Base-by-base conservation (phyloP, 2,113 vertebrate genomes). In the Stegostoma tigrinum region DNA sequence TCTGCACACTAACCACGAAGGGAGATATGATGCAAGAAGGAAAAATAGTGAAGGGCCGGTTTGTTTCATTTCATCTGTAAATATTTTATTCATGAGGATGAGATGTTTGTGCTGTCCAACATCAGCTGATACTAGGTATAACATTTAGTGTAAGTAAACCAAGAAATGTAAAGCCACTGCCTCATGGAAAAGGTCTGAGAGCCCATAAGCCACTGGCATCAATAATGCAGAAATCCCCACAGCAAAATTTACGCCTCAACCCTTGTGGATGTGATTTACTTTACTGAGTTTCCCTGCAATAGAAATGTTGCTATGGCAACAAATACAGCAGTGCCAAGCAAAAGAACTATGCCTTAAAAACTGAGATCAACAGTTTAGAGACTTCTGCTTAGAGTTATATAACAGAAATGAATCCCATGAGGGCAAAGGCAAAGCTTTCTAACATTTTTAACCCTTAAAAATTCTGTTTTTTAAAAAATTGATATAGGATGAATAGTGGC, bases 51-150 rank as follows among this genome's bases (percentile, higher is more conserved):
- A 70, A 95, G 94, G 42, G 52, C 94, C 75, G 94, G 42, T 72
- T 95, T 95, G 66, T 72, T 95, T 45, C 94, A 45, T 95, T 48
- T 72, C 70, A 72, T 72, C 68, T 72, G 5, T 34, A 95, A 72
- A 95, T 95, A 95, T 70, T 95, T 72, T 95, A 72, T 67, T 42
- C 12, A 72, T 95, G 94, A 93, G 89, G 89, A 95, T 95, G 34
- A 30, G 42, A 45, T 94, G 21, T 27, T 45, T 94, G 64, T 67
- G 64, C n/a, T 68, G n/a, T 67, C 91, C 64, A 95, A 72, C 45
- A 45, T 72, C 94, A 95, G 94, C 94, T 72, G 94, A 95, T 95
- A 95, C 68, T 95, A 67, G 94, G 94, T 72, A 68, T 70, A 95
- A 70, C 94, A 48, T 48, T 95, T 27, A 30, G 66, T 70, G 12